Evolutionary conservation across 1,140 invertebrate species (phyloP), one percentile per base, ranked within the genome.

Genomic region (Caenorhabditis remanei): DNA sequence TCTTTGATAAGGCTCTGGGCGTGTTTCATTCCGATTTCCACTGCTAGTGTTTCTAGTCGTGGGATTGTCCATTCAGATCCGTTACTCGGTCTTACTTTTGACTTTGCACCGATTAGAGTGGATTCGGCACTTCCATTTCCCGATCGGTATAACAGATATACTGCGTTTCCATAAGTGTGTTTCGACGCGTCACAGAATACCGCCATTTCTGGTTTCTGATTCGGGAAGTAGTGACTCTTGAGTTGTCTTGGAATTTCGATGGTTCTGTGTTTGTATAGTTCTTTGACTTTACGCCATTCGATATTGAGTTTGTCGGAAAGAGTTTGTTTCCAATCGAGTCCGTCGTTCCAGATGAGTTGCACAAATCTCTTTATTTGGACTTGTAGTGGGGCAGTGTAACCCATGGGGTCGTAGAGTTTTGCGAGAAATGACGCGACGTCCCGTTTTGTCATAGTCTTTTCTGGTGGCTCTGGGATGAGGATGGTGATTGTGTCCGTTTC

Each of bases 371-470:
- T 89, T 2, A 40, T n/a, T 5, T 21, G 4, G 4, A 89, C 41
- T 14, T 16, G n/a, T n/a, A 88, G 19, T 8, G 88, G 88, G 13
- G 67, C 53, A 4, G 56, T n/a, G 9, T 88, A 46, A 11, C 88
- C 88, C 32, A 89, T 32, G 11, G 88, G 88, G 46, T 89, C 88
- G 43, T 48, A 85, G 6, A 13, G 9, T 50, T 46, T 24, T 5
- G 32, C 84, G 4, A 46, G 2, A 3, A 48, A 5, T 21, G 43
- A 58, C 8, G 40, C 16, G 5, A 65, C 8, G 41, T 43, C 32
- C 50, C 87, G 16, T 32, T 84, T 88, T n/a, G 75, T 88, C 55
- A 48, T 50, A 32, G 46, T 16, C 58, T 3, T 6, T 79, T 88
- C 55, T 43, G 85, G 7, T 9, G 87, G 61, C 4, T 88, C 58